phyloP scores from a whole-genome alignment of 2,113 vertebrate genomes.

The Plestiodon gilberti region DNA sequence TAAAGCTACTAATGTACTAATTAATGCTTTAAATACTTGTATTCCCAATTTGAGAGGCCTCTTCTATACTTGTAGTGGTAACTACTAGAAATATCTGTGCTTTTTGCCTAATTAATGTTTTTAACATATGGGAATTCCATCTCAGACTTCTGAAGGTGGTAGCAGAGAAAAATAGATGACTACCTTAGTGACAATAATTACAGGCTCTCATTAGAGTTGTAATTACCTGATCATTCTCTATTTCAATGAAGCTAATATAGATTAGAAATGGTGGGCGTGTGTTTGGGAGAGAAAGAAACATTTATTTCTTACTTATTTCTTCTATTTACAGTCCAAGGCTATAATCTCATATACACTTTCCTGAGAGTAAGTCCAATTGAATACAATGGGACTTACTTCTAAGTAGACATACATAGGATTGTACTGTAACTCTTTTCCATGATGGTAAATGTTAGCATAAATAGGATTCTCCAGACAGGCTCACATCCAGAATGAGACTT shows the following conservation, averaged over 20 bases:
- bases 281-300: neutral
- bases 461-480: neutral
- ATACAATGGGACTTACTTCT: too few relatives aligned
- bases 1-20: slow-evolving; percentile 13
- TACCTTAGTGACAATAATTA: slow-evolving; percentile 4
- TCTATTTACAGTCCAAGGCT: too few relatives aligned
- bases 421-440: neutral
- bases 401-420: too few relatives aligned
- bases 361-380: too few relatives aligned
- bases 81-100: neutral
- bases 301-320: neutral
- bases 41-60: slow-evolving; percentile 30
- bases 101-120: neutral
- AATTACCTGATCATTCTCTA: neutral
- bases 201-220: neutral
- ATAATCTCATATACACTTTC: too few relatives aligned
- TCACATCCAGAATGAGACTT: neutral
- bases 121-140: neutral
- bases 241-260: neutral
- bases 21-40: slow-evolving; percentile 19
- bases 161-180: slow-evolving; percentile 20
- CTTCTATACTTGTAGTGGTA: slow-evolving; percentile 10
- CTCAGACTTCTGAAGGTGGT: neutral
- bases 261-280: neutral
- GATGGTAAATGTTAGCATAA: neutral